Base-by-base conservation (phyloP, 1,140 invertebrate species). In the Lepidotrigona ventralis region DNA sequence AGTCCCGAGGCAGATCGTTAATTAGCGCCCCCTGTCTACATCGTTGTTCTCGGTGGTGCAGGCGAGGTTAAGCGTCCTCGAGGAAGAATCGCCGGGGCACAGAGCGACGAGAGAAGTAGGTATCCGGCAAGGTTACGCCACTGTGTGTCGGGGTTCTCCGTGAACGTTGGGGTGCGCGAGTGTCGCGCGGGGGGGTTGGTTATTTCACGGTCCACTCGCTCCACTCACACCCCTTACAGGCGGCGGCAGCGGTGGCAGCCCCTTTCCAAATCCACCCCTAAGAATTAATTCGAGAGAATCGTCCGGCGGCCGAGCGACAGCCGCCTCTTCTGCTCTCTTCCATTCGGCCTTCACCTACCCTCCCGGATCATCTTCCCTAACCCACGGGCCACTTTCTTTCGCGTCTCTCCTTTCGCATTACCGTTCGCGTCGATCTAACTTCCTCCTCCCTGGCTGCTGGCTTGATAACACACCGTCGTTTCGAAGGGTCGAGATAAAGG, bases 211-310 rank as follows among this genome's bases (percentile, higher is more conserved):
- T 94, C 92, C 93, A 94, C 91, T 94, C 92, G 91, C 56, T 93
- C 90, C 76, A 91, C 93, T 94, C 92, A 92, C 91, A 93, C 92
- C 90, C 92, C 86, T 87, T 74, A 79, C 86, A 90, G 83, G 84
- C 86, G 86, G 88, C 74, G 72, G 70, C 86, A 69, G 69, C 83
- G 84, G 87, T 86, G 83, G 90, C 83, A 63, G 78, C 68, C 81
- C 86, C 85, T 86, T 89, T 90, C 91, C 84, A 91, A 93, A 93
- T 92, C 90, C 88, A 90, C 92, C 93, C 92, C 91, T 93, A 94
- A 94, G 93, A 94, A 94, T 94, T 94, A 94, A 94, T 94, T 94
- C 93, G 92, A 93, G 92, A 93, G 93, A 93, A 93, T 93, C 92
- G 92, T 93, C 90, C 92, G 89, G 90, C 90, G 89, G 90, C 91